Percentiles rank a stretch among this genome's conserved stretches.
phyloP scores from a whole-genome alignment of 2,888 invertebrate genomes.

The Morpho deidamia region DNA sequence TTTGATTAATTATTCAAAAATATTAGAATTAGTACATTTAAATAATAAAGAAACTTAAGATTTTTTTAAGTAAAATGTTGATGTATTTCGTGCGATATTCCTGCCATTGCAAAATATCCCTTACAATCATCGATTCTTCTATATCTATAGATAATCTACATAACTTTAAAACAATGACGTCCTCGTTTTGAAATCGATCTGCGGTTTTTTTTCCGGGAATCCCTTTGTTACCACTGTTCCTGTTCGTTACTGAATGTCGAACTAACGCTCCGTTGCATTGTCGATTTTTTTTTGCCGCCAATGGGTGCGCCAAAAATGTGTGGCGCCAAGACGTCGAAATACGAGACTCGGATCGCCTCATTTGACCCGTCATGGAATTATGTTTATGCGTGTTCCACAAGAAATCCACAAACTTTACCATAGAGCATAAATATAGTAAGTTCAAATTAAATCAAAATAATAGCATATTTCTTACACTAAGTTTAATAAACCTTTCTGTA shows the following conservation, averaged over 20 bases:
- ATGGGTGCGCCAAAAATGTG: slow-evolving; percentile 46
- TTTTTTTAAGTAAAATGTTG: no score
- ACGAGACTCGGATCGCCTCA: slow-evolving; percentile 71
- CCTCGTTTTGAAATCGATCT: slow-evolving; percentile 25
- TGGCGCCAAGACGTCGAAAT: slow-evolving; percentile 70
- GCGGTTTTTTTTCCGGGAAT: slow-evolving; percentile 47
- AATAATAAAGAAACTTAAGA: no score
- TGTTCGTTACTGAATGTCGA: not conserved
- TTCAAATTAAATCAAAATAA: no score
- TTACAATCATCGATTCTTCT: slow-evolving; percentile 26
- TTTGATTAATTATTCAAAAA: no score
- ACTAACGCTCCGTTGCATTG: slow-evolving; percentile 33
- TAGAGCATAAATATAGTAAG: no score
- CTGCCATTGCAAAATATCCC: no score
- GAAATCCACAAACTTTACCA: no score
- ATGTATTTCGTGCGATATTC: no score
- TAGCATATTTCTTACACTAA: no score
- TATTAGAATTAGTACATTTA: no score
- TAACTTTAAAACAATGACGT: slow-evolving; percentile 3
- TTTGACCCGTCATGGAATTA: slow-evolving; percentile 65
- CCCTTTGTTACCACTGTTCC: not conserved
- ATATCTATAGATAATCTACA: no score
- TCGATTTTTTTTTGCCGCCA: slow-evolving; percentile 37
- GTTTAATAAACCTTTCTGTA: no score
- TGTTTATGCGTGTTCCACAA: slow-evolving; percentile 44